A percentile compares a stretch with the other conserved stretches of the same genome.
phyloP scores from a whole-genome alignment of 2,113 vertebrate species.

The Parus major region DNA sequence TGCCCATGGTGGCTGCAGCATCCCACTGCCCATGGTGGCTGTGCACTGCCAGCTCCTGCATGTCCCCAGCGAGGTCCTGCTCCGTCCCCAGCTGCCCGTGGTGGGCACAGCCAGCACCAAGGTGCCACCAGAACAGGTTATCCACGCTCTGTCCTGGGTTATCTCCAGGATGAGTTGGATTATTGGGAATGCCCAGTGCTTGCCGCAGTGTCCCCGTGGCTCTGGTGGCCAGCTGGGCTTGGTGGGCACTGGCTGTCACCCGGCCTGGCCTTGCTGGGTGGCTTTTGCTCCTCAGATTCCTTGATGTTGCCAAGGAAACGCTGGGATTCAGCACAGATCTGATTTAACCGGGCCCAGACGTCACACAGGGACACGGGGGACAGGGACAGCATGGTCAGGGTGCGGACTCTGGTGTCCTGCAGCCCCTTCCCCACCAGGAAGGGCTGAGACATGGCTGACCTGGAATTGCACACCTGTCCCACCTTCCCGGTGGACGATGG shows the following conservation, averaged over 20 bases:
- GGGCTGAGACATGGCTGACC: accelerated
- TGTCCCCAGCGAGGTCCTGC: not conserved
- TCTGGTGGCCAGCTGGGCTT: not conserved
- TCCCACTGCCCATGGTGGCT: accelerated
- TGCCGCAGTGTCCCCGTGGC: not conserved
- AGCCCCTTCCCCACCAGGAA: accelerated
- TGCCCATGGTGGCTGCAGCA: too few relatives aligned
- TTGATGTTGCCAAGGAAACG: slow-evolving; percentile 52
- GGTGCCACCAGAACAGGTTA: not conserved
- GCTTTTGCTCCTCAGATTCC: slow-evolving; percentile 30
- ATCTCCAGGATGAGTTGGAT: accelerated
- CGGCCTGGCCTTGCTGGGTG: not conserved
- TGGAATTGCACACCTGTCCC: accelerated
- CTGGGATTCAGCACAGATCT: not conserved
- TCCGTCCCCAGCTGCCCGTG: not conserved
- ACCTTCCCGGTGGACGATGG: not conserved
- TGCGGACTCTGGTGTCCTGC: not conserved
- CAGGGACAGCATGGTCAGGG: not conserved
- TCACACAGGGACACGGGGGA: not conserved
- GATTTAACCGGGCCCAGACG: not conserved
- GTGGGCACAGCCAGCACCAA: not conserved
- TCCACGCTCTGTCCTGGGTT: accelerated
- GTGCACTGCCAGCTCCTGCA: accelerated
- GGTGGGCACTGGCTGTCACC: not conserved
- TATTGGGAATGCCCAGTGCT: accelerated